A percentile compares a stretch with the other conserved stretches of the same genome.
Evolutionary conservation across 2,113 vertebrate species (phyloP).

Genomic region (Leptobrachium ailaonicum): DNA sequence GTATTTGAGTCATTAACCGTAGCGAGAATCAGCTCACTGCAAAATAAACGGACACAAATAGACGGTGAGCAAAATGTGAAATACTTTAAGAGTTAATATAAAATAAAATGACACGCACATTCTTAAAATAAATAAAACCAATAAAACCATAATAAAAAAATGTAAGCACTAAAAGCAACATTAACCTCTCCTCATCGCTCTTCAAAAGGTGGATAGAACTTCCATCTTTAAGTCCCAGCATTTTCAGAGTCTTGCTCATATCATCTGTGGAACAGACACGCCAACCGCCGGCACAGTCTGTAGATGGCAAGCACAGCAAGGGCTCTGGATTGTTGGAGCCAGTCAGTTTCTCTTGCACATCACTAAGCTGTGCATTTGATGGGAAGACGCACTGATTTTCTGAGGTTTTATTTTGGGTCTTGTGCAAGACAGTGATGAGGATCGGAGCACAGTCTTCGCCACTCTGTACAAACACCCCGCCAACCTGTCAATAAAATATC

Average conservation of each 20-base stretch:
- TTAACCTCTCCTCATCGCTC: constrained; percentile 76
- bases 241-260: constrained; percentile 77
- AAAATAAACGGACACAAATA: background rate
- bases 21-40: constrained; percentile 20
- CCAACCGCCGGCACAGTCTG: constrained; percentile 67
- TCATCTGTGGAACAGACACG: constrained; percentile 70
- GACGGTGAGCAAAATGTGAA: too few relatives aligned
- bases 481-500: constrained; percentile 69
- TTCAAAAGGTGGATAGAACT: constrained; percentile 79
- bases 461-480: constrained; percentile 67
- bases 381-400: constrained; percentile 61
- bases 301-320: constrained; percentile 44
- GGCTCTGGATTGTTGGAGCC: constrained; percentile 64
- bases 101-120: too few relatives aligned
- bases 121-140: too few relatives aligned
- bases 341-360: constrained; percentile 58
- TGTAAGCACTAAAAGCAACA: background rate
- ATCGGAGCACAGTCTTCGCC: constrained; percentile 83
- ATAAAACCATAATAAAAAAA: background rate
- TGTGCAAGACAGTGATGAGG: constrained; percentile 76
- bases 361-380: constrained; percentile 56
- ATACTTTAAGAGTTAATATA: too few relatives aligned
- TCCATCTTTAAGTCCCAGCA: constrained; percentile 78
- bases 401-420: constrained; percentile 53
- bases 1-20: background rate